These are phyloP conservation scores for Ictidomys tridecemlineatus DNA, from an alignment of 2,113 vertebrate genomes.

Conservation along the genomic window DNA sequence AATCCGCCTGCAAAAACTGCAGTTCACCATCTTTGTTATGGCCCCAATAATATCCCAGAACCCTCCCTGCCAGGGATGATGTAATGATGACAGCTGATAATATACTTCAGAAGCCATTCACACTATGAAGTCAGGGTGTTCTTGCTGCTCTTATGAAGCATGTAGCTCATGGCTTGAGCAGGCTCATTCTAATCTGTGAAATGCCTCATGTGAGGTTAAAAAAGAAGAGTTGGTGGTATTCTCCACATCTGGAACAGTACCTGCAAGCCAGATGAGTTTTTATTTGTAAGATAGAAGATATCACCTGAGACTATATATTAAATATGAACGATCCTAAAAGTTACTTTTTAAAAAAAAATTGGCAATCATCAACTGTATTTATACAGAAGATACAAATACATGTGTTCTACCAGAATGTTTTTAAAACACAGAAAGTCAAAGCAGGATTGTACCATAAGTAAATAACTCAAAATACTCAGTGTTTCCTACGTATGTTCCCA, in stretches of 20 bases:
- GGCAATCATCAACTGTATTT: constrained; percentile 68
- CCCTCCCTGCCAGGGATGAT: constrained; percentile 41
- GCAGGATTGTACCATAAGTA: constrained; percentile 67
- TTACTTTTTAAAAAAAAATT: constrained; percentile 58
- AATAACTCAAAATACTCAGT: constrained; percentile 64
- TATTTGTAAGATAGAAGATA: constrained; percentile 69
- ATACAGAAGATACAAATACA: constrained; percentile 74
- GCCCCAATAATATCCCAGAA: background rate
- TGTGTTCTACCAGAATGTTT: constrained; percentile 81
- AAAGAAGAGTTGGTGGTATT: constrained; percentile 1
- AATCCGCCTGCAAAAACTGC: constrained; percentile 21
- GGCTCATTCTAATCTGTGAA: background rate
- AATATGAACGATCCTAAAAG: constrained; percentile 71
- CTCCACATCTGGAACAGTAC: constrained; percentile 41
- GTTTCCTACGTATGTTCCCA: constrained; percentile 34
- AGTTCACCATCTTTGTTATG: background rate
- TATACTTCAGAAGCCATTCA: constrained; percentile 2
- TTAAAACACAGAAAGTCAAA: constrained; percentile 76
- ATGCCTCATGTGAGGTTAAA: background rate
- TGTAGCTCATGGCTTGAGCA: background rate
- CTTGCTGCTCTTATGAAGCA: background rate
- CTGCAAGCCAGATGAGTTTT: constrained; percentile 47
- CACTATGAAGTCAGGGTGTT: background rate
- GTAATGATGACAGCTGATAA: background rate
- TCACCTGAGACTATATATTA: constrained; percentile 46